Conservation (phyloP, 2,797 vertebrate genomes). For the Gorsachius magnificus region DNA sequence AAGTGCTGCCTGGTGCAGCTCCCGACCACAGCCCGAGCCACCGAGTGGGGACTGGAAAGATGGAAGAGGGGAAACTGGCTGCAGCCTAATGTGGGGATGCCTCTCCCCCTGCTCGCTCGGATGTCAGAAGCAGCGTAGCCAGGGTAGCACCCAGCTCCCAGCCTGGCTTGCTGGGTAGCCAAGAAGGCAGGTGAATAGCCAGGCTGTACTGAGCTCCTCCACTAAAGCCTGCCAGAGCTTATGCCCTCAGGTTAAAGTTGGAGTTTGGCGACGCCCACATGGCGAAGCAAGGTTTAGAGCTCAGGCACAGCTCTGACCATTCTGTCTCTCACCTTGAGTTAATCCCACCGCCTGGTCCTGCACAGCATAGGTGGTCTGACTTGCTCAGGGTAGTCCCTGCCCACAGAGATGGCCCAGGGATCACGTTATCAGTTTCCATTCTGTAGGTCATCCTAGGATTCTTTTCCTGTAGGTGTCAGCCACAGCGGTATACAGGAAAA, state of each 20-base stretch:
- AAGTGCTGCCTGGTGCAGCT: background rate
- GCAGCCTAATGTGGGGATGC: background rate
- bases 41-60: background rate
- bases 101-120: background rate
- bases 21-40: background rate
- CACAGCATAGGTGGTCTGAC: background rate
- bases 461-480: background rate
- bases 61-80: background rate
- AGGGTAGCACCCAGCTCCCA: background rate
- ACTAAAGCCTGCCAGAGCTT: background rate
- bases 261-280: background rate
- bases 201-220: background rate
- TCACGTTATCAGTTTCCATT: background rate
- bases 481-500: background rate
- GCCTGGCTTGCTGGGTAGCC: background rate
- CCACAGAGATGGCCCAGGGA: background rate
- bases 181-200: background rate
- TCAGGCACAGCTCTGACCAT: background rate
- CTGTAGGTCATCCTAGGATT: background rate
- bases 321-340: background rate
- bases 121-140: background rate
- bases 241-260: background rate
- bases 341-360: background rate
- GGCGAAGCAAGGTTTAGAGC: background rate
- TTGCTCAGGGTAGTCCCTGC: background rate